A percentile compares a stretch with the other conserved stretches of the same genome.
Evolutionary conservation across 2,797 vertebrate species (phyloP).

Genomic region (Synanceia verrucosa): DNA sequence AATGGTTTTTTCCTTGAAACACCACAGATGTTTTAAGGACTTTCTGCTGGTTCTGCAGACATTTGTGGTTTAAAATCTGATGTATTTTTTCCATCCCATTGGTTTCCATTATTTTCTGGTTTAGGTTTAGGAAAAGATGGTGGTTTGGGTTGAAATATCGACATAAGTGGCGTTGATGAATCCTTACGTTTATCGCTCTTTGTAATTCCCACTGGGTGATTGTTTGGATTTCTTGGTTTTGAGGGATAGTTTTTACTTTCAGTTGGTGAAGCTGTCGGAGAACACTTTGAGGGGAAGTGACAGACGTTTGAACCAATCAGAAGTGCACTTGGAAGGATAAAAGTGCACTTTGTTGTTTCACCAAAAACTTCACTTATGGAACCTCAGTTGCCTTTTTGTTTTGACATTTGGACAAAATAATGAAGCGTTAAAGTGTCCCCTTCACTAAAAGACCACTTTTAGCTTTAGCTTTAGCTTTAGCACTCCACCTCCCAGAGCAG

Average conservation of each 20-base stretch:
- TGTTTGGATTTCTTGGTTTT: too few relatives aligned
- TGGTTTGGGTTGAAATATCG: too few relatives aligned
- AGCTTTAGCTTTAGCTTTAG: not conserved
- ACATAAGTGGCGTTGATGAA: too few relatives aligned
- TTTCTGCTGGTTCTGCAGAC: not conserved
- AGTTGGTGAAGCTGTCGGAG: too few relatives aligned
- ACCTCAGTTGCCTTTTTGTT: not conserved
- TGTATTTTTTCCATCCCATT: not conserved
- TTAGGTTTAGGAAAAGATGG: not conserved
- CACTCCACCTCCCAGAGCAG: slow-evolving; percentile 14
- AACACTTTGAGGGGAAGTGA: not conserved
- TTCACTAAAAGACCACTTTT: not conserved
- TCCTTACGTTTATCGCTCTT: too few relatives aligned
- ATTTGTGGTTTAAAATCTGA: not conserved
- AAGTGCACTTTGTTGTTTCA: too few relatives aligned
- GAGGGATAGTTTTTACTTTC: too few relatives aligned
- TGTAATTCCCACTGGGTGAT: too few relatives aligned
- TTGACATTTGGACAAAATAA: not conserved
- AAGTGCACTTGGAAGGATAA: not conserved
- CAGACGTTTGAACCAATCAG: not conserved
- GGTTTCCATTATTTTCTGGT: not conserved
- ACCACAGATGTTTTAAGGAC: too few relatives aligned
- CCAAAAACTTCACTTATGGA: too few relatives aligned
- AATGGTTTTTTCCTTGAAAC: not conserved
- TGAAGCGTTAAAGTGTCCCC: not conserved